Conservation (phyloP, 2,888 invertebrate species). For the Scaptomyza parva region DNA sequence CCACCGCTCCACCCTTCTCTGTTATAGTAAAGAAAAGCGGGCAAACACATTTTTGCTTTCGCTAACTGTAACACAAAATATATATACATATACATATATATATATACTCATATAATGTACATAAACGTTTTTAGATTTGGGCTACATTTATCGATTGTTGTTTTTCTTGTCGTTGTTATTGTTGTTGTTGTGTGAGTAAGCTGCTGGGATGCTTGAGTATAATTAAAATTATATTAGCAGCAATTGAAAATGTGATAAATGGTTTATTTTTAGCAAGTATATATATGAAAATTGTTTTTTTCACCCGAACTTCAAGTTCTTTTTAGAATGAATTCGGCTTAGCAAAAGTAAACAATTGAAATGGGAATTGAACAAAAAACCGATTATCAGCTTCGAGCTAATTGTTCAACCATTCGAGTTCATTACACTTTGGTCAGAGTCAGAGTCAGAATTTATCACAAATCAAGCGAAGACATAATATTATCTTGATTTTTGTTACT, state of each 20-base stretch:
- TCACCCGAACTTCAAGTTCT: no score
- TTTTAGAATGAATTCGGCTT: slow-evolving; percentile 4
- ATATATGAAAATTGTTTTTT: not conserved
- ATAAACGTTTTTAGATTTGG: not conserved
- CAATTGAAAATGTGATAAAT: not conserved
- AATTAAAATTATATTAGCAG: not conserved
- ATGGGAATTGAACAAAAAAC: not conserved
- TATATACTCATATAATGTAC: not conserved
- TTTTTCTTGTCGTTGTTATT: not conserved
- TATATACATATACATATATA: slow-evolving; percentile 2
- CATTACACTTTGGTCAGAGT: slow-evolving; percentile 9
- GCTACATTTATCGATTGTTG: not conserved
- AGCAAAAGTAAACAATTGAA: not conserved
- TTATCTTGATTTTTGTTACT: slow-evolving; percentile 42
- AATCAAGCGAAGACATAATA: no score
- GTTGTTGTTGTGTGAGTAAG: not conserved
- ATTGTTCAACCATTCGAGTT: slow-evolving; percentile 36
- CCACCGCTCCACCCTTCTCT: not conserved
- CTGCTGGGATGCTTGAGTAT: not conserved
- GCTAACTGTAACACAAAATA: slow-evolving; percentile 31
- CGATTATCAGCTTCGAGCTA: slow-evolving; percentile 4
- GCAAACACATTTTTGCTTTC: slow-evolving; percentile 35
- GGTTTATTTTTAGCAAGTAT: not conserved
- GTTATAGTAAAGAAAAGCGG: not conserved
- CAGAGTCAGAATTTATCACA: slow-evolving; percentile 48